Percentiles rank a stretch among this genome's conserved stretches.
phyloP scores from a whole-genome alignment of 2,888 invertebrate species.

The Amaurobius ferox region DNA sequence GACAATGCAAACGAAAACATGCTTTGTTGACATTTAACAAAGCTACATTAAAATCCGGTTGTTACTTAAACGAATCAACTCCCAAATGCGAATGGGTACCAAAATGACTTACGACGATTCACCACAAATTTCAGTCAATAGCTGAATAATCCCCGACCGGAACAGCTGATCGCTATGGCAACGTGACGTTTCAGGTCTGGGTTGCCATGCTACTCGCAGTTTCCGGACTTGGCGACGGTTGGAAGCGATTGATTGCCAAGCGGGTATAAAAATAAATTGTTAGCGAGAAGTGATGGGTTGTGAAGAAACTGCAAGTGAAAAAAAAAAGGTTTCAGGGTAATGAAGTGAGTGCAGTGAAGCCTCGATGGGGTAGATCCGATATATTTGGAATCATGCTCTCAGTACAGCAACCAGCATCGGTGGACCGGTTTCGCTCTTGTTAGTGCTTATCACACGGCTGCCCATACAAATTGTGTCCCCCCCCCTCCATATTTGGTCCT shows the following conservation, averaged over 20 bases:
- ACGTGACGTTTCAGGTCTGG: slow-evolving; percentile 67
- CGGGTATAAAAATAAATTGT: background rate
- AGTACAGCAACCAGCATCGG: no score
- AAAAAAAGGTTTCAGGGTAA: background rate
- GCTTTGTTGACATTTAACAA: slow-evolving; percentile 3
- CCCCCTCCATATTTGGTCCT: no score
- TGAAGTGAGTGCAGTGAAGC: background rate
- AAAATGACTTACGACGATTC: slow-evolving; percentile 13
- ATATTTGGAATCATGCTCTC: no score
- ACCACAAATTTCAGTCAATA: slow-evolving; percentile 60
- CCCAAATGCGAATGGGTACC: background rate
- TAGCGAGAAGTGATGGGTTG: background rate
- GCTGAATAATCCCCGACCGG: slow-evolving; percentile 64
- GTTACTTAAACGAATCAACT: slow-evolving; percentile 14
- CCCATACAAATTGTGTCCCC: no score
- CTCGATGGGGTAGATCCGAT: no score
- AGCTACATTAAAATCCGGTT: slow-evolving; percentile 2
- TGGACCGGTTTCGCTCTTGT: no score
- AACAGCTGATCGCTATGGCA: slow-evolving; percentile 70
- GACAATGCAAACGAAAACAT: background rate
- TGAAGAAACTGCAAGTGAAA: background rate
- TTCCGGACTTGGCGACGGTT: slow-evolving; percentile 27
- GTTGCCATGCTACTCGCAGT: slow-evolving; percentile 25
- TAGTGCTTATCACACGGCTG: no score
- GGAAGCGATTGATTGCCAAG: background rate